Percentiles rank a stretch among this genome's conserved stretches.
phyloP scores from a whole-genome alignment of 2,113 vertebrate species.

The Chloropsis cyanopogon region DNA sequence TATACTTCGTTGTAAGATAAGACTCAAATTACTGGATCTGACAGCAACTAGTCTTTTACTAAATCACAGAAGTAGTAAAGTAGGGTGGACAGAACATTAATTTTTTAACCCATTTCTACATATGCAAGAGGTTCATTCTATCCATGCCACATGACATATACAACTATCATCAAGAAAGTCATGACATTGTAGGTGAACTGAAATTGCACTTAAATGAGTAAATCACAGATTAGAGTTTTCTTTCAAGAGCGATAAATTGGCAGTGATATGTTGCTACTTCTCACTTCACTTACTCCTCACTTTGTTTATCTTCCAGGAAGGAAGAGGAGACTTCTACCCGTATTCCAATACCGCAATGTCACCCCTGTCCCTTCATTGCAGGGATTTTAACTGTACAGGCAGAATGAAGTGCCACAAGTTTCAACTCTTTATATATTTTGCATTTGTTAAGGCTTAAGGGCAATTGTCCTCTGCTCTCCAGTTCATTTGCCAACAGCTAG shows the following conservation, averaged over 20 bases:
- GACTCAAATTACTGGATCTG: slow-evolving; percentile 74
- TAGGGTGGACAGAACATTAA: slow-evolving; percentile 14
- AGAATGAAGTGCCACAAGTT: not conserved
- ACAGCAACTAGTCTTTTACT: slow-evolving; percentile 68
- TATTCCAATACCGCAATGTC: not conserved
- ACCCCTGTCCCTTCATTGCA: not conserved
- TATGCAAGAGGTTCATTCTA: not conserved
- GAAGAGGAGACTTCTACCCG: not conserved
- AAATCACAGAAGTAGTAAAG: slow-evolving; percentile 33
- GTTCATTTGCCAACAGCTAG: not conserved
- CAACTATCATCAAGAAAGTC: not conserved
- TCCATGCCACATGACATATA: not conserved
- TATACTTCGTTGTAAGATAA: slow-evolving; percentile 81
- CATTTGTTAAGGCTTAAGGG: not conserved
- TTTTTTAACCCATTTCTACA: slow-evolving; percentile 1
- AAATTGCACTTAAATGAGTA: not conserved
- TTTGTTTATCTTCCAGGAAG: not conserved
- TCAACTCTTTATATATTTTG: not conserved
- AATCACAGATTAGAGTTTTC: not conserved
- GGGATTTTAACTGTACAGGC: not conserved
- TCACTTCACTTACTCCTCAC: not conserved
- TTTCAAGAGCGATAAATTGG: not conserved
- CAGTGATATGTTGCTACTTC: not conserved
- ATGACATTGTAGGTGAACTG: not conserved
- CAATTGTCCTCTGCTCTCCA: not conserved